Evolutionary conservation across 2,888 invertebrate species (phyloP).

Genomic region (Balanococcus diminutus): DNA sequence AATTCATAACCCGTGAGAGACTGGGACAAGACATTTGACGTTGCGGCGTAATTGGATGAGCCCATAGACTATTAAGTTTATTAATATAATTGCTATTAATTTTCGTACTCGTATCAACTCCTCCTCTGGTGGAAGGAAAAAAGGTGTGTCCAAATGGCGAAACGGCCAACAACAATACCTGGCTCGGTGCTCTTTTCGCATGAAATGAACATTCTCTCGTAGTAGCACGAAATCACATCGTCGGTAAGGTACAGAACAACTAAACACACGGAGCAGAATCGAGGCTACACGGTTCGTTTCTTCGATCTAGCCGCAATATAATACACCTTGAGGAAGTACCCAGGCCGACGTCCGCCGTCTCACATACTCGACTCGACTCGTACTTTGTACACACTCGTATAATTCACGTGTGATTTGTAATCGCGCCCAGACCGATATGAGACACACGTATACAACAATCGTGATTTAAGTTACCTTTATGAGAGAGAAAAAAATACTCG

Average conservation of each 20-base stretch:
- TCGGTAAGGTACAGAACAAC: neutral
- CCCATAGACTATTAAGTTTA: neutral
- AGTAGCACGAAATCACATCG: neutral
- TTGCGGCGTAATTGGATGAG: neutral
- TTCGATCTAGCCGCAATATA: neutral
- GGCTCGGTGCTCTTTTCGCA: too few species aligned
- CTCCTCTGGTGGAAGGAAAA: neutral
- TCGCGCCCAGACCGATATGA: neutral
- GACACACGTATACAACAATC: neutral
- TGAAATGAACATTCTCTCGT: too few species aligned
- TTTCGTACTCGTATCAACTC: conserved; percentile 17
- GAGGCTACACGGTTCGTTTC: neutral
- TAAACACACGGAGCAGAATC: neutral
- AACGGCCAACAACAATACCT: neutral
- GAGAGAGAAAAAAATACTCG: neutral
- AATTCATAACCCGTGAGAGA: neutral
- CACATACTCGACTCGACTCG: neutral
- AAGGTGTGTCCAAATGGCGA: neutral
- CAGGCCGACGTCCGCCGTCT: neutral
- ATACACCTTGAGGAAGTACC: conserved; percentile 22
- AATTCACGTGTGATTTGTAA: conserved; percentile 11
- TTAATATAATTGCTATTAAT: conserved; percentile 26
- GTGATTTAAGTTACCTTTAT: conserved; percentile 12
- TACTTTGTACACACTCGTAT: neutral
- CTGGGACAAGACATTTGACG: neutral